These are phyloP conservation scores for Gambusia yucatana DNA, from an alignment of 2,797 vertebrate genomes.

Conservation along the genomic window DNA sequence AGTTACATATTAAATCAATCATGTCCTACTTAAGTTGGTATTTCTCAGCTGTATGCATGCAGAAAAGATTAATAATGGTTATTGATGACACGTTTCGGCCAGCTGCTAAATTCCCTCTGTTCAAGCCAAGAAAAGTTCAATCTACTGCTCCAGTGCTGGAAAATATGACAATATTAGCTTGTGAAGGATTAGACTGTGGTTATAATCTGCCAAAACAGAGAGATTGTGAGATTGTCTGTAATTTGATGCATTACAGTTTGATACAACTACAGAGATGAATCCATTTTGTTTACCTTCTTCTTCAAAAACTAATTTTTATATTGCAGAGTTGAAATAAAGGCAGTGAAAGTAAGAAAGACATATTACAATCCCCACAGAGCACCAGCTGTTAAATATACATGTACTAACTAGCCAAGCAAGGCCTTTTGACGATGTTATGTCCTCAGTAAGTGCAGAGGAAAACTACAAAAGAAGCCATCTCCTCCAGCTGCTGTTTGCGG, in stretches of 20 bases:
- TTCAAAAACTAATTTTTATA: not conserved
- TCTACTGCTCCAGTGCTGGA: not conserved
- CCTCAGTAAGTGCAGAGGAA: not conserved
- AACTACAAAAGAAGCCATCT: not conserved
- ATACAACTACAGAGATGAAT: not conserved
- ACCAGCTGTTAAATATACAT: not conserved
- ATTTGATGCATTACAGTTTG: not conserved
- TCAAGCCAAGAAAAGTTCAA: not conserved
- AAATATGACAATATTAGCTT: not conserved
- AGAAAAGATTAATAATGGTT: not conserved
- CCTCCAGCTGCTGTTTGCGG: no score
- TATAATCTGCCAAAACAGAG: not conserved
- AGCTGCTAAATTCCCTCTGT: not conserved
- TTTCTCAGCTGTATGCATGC: not conserved
- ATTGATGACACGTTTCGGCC: not conserved
- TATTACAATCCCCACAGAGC: not conserved
- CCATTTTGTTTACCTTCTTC: not conserved
- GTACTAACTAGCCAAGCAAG: not conserved
- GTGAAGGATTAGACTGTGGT: not conserved
- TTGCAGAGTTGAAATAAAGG: not conserved
- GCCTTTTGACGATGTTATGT: not conserved
- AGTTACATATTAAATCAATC: not conserved
- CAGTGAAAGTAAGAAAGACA: not conserved
- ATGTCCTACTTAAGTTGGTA: not conserved
- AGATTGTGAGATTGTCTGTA: not conserved